Base-by-base conservation (phyloP, 1,140 invertebrate genomes). In the Lepidurus arcticus region DNA sequence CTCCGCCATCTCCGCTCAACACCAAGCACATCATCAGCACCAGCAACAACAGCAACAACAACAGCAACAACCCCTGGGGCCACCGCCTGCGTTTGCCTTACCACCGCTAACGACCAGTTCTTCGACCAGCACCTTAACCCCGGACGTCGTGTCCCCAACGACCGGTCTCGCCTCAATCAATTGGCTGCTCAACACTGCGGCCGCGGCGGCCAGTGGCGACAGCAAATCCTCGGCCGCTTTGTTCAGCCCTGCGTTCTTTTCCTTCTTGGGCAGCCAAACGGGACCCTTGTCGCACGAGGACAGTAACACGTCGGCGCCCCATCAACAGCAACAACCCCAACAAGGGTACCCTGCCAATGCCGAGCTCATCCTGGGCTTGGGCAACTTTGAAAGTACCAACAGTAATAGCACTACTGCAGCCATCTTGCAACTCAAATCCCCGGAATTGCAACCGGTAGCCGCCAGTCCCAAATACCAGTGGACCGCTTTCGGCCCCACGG, bases 151-250 rank as follows among this genome's bases (percentile, higher is more conserved):
- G 75, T 80, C 81, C 8, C 78, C 80, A 26, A 75, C 80, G n/a
- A 78, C 81, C 13, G 73, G 78, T 13, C 34, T 78, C 43, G 78
- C 78, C 21, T 78, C 78, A 16, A 47, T 78, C 42, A 78, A 78
- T 73, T 78, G 78, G 78, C 74, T 78, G 43, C 65, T 78, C 11
- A 78, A 78, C 11, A 78, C 78, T 9, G 73, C 78, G 1, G 73
- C 77, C 11, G 82, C 13, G 81, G 83, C 75, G 84, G 84, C 79
- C 85, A 85, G 77, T 88, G 88, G 88, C 85, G 88, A 21, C 84
- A 91, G 80, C 88, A 90, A 79, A 87, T 88, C 84, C 87, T 90
- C 65, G 86, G 90, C 84, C 87, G 90, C 84, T 78, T 86, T 85
- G 78, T 84, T 88, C 73, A 89, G 88, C 82, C 85, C 88, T 83